phyloP scores from a whole-genome alignment of 2,113 vertebrate genomes.

The Saguinus imperator region DNA sequence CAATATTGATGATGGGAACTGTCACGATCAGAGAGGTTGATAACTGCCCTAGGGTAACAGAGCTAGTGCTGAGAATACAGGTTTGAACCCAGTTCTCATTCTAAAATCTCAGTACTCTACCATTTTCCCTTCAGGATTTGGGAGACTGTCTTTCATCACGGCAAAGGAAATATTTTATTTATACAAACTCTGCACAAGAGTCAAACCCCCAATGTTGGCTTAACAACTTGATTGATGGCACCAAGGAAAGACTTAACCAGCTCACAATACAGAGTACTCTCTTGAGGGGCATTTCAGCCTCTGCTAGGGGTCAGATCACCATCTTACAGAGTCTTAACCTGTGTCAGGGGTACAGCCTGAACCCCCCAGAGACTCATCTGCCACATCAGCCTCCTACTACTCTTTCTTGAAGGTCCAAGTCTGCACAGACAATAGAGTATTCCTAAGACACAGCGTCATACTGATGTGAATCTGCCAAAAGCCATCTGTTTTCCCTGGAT shows the following conservation, averaged over 20 bases:
- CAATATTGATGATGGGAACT: neutral
- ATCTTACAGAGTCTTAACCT: neutral
- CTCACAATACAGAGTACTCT: neutral
- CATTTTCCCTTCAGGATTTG: neutral
- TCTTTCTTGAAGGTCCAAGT: neutral
- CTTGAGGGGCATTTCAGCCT: neutral
- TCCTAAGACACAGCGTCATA: neutral
- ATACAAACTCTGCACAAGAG: neutral
- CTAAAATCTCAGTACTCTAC: neutral
- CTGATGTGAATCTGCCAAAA: neutral
- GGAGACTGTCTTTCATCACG: neutral
- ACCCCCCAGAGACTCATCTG: neutral
- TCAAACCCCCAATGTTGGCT: neutral
- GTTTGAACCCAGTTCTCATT: neutral
- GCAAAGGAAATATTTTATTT: neutral
- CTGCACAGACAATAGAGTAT: neutral
- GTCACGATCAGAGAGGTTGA: neutral
- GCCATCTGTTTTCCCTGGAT: neutral
- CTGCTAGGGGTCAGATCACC: neutral
- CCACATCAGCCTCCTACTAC: neutral
- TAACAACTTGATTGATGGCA: neutral
- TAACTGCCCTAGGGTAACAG: neutral
- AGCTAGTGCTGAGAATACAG: neutral
- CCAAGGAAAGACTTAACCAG: neutral
- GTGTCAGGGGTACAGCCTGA: neutral